Conservation (phyloP, 2,888 invertebrate species). For the Temnothorax unifasciatus region DNA sequence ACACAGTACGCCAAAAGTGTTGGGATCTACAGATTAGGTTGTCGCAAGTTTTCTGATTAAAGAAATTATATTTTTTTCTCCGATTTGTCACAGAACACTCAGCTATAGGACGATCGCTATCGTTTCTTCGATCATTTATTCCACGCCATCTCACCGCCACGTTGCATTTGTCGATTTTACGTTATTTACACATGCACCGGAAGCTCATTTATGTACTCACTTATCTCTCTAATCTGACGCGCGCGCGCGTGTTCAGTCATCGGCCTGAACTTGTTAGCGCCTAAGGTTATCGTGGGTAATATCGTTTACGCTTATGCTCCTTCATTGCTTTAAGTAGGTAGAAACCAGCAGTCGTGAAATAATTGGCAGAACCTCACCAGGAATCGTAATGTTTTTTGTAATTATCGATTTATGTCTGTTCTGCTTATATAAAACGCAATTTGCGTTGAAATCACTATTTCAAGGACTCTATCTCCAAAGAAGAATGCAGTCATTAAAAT, state of each 20-base stretch:
- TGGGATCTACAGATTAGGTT: not conserved
- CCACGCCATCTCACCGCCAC: not conserved
- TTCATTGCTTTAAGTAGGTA: constrained; percentile 69
- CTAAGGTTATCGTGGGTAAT: constrained; percentile 75
- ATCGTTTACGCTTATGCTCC: constrained; percentile 76
- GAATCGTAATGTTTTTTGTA: constrained; percentile 50
- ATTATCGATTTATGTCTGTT: constrained; percentile 13
- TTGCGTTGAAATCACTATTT: not conserved
- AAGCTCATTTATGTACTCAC: constrained; percentile 70
- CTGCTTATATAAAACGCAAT: constrained; percentile 5
- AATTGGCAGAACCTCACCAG: constrained; percentile 61
- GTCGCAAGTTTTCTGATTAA: constrained; percentile 15
- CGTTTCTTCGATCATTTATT: not conserved
- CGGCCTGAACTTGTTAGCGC: constrained; percentile 82
- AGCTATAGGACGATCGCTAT: not conserved
- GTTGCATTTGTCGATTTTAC: constrained; percentile 29
- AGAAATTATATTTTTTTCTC: constrained; percentile 10
- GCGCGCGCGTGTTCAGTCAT: constrained; percentile 69
- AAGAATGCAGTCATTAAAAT: not conserved
- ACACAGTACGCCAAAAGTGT: constrained; percentile 16
- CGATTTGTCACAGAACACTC: constrained; percentile 3
- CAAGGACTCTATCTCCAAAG: not conserved
- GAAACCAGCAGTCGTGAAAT: constrained; percentile 65
- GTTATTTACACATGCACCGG: constrained; percentile 66
- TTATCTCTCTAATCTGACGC: constrained; percentile 82